Evolutionary conservation across 2,797 vertebrate genomes (phyloP).

Genomic region (Sternotherus odoratus): DNA sequence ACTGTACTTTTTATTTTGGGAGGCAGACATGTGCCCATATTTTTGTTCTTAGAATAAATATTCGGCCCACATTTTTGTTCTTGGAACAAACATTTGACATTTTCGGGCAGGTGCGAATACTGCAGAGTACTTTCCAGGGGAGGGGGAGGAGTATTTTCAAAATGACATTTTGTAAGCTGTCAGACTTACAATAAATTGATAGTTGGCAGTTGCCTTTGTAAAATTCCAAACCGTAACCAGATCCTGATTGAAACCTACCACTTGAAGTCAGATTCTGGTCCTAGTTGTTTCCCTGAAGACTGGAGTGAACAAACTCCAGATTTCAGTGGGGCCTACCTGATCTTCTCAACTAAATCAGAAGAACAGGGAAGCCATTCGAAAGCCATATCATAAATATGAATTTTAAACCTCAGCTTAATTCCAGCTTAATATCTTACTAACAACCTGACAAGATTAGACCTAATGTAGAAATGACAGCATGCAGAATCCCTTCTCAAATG

Average conservation of each 20-base stretch:
- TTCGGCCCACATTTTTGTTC: slow-evolving; percentile 73
- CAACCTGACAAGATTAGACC: slow-evolving; percentile 61
- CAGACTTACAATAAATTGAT: slow-evolving; percentile 53
- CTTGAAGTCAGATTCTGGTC: slow-evolving; percentile 41
- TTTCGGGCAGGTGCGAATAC: slow-evolving; percentile 76
- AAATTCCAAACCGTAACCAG: slow-evolving; percentile 42
- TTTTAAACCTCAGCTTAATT: slow-evolving; percentile 60
- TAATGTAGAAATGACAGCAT: slow-evolving; percentile 68
- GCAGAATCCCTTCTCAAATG: slow-evolving; percentile 56
- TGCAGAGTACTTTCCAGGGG: slow-evolving; percentile 15
- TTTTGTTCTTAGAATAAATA: slow-evolving; percentile 76
- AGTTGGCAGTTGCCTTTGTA: slow-evolving; percentile 55
- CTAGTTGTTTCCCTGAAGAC: slow-evolving; percentile 16
- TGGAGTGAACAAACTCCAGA: neutral
- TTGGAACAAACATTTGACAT: slow-evolving; percentile 75
- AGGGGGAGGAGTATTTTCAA: slow-evolving; percentile 25
- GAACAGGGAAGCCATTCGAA: slow-evolving; percentile 17
- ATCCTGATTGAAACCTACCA: slow-evolving; percentile 43
- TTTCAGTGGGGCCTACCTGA: slow-evolving; percentile 35
- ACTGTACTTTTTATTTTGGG: slow-evolving; percentile 68
- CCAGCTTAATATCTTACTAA: slow-evolving; percentile 64
- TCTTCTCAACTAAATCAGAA: slow-evolving; percentile 62
- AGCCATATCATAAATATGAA: slow-evolving; percentile 67
- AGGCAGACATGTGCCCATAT: slow-evolving; percentile 63
- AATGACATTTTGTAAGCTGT: slow-evolving; percentile 50